Evolutionary conservation across 1,140 invertebrate species (phyloP), one percentile per base, ranked within the genome.

Genomic region (Megalopta genalis): DNA sequence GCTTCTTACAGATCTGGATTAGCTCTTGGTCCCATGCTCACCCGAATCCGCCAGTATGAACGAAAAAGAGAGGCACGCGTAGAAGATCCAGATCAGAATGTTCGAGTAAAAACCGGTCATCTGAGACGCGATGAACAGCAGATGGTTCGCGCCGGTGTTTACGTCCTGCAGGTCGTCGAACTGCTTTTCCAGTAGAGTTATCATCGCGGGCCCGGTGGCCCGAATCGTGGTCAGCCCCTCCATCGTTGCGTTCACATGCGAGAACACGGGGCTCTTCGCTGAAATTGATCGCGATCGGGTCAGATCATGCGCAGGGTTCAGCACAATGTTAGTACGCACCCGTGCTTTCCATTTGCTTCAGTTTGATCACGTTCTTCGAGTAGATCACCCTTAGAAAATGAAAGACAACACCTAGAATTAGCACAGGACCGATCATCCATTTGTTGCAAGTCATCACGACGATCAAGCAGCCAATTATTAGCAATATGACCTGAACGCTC

Each of bases 191-290:
- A 98, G 94, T 69, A 95, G 92, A 77, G 94, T 92, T 88, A 97
- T 67, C 8, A 90, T 83, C 0, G 75, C 93, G 9, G 94, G 92
- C 23, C 94, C 93, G 42, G 95, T 95, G 8, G 97, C 96, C 72
- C 97, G 93, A 54, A 98, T 97, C 0, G 97, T 98, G 68, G 95
- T 94, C 7, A 98, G 92, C 4, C 97, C 97, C 83, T 96, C 95
- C 2, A 98, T 86, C 0, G 96, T 96, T 0, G 97, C 94, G 39
- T 95, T 96, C 46, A 98, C 93, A 80, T 98, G 97, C 0, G 96
- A 96, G 87, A 97, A 97, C 0, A 98, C 94, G 0, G 97, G 97
- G 91, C 95, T 96, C 70, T 95, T 94, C 21, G 94, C 95, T 96
- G 16, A 46, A 72, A 70, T 46, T 2, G 12, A 46, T 46, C 12